Conservation (phyloP, 2,113 vertebrate species). For the Setophaga coronata region DNA sequence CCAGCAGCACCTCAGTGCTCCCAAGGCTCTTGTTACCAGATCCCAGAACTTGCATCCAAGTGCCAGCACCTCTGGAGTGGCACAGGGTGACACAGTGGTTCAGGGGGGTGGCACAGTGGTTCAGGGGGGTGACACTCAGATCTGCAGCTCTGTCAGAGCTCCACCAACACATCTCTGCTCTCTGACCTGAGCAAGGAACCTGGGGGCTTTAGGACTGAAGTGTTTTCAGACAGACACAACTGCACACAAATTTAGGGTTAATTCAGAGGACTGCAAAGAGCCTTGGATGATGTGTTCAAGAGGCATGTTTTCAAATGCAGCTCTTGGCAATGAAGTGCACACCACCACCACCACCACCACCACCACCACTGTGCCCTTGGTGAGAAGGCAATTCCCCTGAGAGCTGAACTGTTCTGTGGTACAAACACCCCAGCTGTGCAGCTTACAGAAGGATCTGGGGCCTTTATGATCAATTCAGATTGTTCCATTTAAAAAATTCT, state of each 20-base stretch:
- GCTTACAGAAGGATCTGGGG: neutral
- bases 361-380: neutral
- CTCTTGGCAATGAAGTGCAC: neutral
- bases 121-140: neutral
- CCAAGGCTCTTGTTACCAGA: fast-evolving
- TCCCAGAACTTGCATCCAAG: neutral
- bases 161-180: neutral
- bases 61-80: neutral
- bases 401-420: too few relatives aligned
- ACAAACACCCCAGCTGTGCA: neutral
- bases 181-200: neutral
- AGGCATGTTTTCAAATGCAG: neutral
- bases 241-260: neutral
- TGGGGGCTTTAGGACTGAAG: neutral
- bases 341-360: fast-evolving
- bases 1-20: neutral
- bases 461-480: neutral
- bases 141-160: neutral
- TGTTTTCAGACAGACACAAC: neutral
- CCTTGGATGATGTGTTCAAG: neutral
- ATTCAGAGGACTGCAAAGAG: neutral
- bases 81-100: neutral
- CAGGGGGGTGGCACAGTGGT: too few relatives aligned
- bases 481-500: neutral
- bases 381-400: neutral